Conservation (phyloP, 2,113 vertebrate species). For the Pavo muticus region DNA sequence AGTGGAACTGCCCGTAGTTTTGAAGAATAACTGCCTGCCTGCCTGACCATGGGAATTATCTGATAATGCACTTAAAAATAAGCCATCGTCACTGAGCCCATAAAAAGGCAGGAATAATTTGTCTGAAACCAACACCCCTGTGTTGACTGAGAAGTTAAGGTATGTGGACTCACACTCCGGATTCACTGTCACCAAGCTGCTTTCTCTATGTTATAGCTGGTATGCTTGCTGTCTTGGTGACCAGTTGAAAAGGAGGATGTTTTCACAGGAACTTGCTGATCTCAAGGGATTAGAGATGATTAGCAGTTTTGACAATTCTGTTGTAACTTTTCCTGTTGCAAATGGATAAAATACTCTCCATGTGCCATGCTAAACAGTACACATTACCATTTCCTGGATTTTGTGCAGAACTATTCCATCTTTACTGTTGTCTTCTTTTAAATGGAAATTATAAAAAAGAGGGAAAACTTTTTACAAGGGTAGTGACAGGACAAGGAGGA, state of each 20-base stretch:
- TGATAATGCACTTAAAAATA: not conserved
- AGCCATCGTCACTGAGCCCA: not conserved
- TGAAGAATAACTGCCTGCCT: not conserved
- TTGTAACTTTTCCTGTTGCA: not conserved
- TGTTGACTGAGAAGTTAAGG: not conserved
- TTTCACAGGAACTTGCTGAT: not conserved
- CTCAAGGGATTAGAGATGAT: not conserved
- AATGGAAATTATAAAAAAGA: not conserved
- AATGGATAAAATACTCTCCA: not conserved
- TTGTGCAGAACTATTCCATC: not conserved
- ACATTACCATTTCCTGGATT: not conserved
- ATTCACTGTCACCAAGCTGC: not conserved
- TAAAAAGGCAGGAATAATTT: not conserved
- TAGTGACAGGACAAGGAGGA: too few species aligned
- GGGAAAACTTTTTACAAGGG: too few species aligned
- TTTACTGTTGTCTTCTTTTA: not conserved
- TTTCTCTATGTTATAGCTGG: not conserved
- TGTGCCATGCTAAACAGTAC: not conserved
- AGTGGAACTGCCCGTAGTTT: not conserved
- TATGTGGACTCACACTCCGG: not conserved
- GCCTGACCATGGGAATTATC: not conserved
- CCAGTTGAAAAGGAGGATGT: not conserved
- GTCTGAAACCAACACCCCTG: not conserved
- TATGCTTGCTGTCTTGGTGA: not conserved
- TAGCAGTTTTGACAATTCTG: not conserved